Conservation (phyloP, 1,140 invertebrate genomes). For the Nephila pilipes region DNA sequence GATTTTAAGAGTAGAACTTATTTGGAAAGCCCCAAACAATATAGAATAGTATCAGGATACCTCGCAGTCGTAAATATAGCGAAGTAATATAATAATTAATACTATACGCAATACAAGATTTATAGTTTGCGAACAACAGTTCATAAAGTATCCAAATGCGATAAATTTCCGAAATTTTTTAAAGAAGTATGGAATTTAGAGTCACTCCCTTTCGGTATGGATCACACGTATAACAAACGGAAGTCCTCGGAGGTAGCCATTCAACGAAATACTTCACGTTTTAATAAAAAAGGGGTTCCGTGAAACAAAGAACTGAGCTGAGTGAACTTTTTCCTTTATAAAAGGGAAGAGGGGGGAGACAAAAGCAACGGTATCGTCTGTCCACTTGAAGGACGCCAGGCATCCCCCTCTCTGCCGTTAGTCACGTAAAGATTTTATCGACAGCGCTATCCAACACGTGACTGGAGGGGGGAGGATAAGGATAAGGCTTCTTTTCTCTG, state of each 20-base stretch:
- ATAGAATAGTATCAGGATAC: too few species aligned
- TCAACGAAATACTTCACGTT: background rate
- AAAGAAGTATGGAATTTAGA: too few species aligned
- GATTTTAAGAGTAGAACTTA: too few species aligned
- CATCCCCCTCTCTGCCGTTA: background rate
- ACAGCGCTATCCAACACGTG: background rate
- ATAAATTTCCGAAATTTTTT: too few species aligned
- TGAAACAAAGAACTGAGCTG: background rate
- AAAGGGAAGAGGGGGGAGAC: background rate
- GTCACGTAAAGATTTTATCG: constrained; percentile 27
- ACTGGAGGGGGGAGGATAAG: background rate
- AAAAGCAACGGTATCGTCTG: constrained; percentile 16
- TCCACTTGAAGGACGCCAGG: background rate
- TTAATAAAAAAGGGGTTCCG: background rate
- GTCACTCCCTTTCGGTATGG: too few species aligned
- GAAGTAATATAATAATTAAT: too few species aligned
- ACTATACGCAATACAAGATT: too few species aligned
- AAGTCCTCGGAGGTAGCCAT: background rate
- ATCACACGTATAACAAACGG: background rate
- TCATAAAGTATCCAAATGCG: too few species aligned
- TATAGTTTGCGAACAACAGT: too few species aligned
- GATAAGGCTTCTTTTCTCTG: background rate
- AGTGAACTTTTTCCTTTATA: background rate
- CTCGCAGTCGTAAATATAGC: too few species aligned
- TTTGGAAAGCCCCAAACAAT: too few species aligned